A percentile compares a stretch with the other conserved stretches of the same genome.
phyloP scores from a whole-genome alignment of 1,140 invertebrate genomes.

The Andrena cerasifolii region DNA sequence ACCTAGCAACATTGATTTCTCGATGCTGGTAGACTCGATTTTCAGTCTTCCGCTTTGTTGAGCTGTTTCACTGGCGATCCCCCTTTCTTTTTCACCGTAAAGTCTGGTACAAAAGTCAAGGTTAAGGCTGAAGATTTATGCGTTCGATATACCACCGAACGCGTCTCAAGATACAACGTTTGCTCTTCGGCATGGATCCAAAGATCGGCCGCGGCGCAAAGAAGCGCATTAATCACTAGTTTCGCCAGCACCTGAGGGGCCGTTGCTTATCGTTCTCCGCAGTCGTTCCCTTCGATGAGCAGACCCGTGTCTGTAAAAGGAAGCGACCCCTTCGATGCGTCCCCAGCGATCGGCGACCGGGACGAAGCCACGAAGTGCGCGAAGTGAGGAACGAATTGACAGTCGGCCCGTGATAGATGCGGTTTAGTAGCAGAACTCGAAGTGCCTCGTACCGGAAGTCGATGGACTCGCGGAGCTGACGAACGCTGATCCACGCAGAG shows the following conservation, averaged over 20 bases:
- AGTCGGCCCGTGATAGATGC: slow-evolving; percentile 66
- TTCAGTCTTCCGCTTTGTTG: too few species aligned
- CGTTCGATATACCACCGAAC: slow-evolving; percentile 46
- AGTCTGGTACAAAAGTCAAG: slow-evolving; percentile 43
- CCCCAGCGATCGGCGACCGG: neutral
- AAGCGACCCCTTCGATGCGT: neutral
- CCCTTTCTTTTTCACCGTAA: neutral
- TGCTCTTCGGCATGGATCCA: slow-evolving; percentile 61
- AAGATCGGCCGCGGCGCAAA: slow-evolving; percentile 46
- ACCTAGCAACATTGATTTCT: too few species aligned
- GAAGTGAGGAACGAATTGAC: slow-evolving; percentile 37
- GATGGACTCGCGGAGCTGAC: slow-evolving; percentile 74
- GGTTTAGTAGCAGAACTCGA: slow-evolving; percentile 65
- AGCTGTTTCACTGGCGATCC: too few species aligned
- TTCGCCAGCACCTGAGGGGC: neutral
- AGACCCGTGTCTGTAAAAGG: neutral
- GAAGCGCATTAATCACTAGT: slow-evolving; percentile 5
- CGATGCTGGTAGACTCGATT: neutral
- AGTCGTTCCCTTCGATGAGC: neutral
- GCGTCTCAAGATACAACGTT: slow-evolving; percentile 48
- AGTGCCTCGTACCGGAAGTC: slow-evolving; percentile 61
- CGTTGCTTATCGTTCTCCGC: neutral
- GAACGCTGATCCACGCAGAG: slow-evolving; percentile 61
- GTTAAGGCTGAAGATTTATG: slow-evolving; percentile 63
- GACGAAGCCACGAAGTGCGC: neutral